phyloP scores from a whole-genome alignment of 2,888 invertebrate genomes.

The Sisyra nigra region DNA sequence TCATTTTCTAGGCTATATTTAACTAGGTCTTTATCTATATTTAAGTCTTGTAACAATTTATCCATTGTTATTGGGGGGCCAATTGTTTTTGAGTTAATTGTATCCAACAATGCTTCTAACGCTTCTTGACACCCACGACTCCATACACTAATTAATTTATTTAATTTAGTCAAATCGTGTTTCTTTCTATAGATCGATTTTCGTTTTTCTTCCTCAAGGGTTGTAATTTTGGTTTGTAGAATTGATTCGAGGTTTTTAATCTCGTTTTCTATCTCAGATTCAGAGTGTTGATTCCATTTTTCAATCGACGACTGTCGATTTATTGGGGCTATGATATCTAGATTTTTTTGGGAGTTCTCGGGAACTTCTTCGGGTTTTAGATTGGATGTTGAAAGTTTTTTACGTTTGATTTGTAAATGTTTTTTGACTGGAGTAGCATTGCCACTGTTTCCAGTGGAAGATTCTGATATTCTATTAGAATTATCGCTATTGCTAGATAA shows the following conservation, averaged over 20 bases:
- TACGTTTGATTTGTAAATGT: too few species aligned
- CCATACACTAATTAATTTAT: conserved; percentile 33
- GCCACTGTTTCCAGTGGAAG: neutral
- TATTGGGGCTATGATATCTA: neutral
- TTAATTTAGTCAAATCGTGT: conserved; percentile 30
- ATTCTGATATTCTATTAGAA: too few species aligned
- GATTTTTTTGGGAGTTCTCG: neutral
- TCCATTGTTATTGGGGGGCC: conserved; percentile 29
- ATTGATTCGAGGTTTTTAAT: conserved; percentile 1
- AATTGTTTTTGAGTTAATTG: conserved; percentile 26
- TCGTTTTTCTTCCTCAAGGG: neutral
- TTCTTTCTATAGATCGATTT: conserved; percentile 12
- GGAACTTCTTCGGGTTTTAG: neutral
- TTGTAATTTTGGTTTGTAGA: conserved; percentile 2
- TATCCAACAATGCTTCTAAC: conserved; percentile 28
- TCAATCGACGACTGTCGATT: neutral
- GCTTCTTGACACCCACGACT: conserved; percentile 35
- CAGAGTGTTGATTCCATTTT: neutral
- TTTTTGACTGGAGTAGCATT: neutral
- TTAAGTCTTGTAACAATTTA: conserved; percentile 30
- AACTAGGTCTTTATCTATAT: conserved; percentile 31
- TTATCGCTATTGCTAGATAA: neutral
- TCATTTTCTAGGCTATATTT: conserved; percentile 34
- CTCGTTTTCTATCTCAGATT: neutral
- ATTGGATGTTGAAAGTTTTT: neutral